A percentile compares a stretch with the other conserved stretches of the same genome.
phyloP scores from a whole-genome alignment of 53 echinoderm and acorn worm species.

The Patiria pectinifera region DNA sequence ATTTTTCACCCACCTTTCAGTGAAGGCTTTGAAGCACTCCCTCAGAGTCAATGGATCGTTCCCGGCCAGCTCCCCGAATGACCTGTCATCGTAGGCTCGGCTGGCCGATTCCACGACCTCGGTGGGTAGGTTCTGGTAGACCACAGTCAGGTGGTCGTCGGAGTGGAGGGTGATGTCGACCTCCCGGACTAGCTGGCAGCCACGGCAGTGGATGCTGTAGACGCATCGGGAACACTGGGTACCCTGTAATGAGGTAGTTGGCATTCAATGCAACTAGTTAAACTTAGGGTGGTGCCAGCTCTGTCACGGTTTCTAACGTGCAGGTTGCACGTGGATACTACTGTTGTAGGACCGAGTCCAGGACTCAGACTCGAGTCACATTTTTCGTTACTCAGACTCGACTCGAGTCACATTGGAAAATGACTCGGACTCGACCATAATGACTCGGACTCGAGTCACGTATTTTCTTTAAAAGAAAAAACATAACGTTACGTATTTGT shows the following conservation, averaged over 20 bases:
- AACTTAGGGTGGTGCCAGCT: too few relatives aligned
- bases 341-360: too few relatives aligned
- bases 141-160: conserved; percentile 90
- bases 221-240: conserved; percentile 87
- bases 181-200: conserved; percentile 91
- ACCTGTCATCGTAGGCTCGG: conserved; percentile 82
- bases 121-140: conserved; percentile 79
- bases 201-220: conserved; percentile 87
- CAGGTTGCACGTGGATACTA: too few relatives aligned
- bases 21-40: conserved; percentile 96
- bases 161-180: conserved; percentile 89
- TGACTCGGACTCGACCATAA: too few relatives aligned
- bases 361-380: too few relatives aligned
- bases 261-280: not conserved
- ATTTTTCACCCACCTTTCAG: conserved; percentile 82
- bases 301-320: too few relatives aligned
- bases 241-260: conserved; percentile 64
- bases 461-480: too few relatives aligned
- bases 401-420: too few relatives aligned
- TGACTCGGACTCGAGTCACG: too few relatives aligned
- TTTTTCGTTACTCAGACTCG: too few relatives aligned
- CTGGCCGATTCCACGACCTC: conserved; percentile 85
- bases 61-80: conserved; percentile 69
- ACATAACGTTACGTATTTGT: too few relatives aligned
- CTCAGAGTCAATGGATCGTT: conserved; percentile 83